Percentiles rank a stretch among this genome's conserved stretches.
Evolutionary conservation across 1,140 invertebrate genomes (phyloP).

Genomic region (Agraylea sexmaculata): DNA sequence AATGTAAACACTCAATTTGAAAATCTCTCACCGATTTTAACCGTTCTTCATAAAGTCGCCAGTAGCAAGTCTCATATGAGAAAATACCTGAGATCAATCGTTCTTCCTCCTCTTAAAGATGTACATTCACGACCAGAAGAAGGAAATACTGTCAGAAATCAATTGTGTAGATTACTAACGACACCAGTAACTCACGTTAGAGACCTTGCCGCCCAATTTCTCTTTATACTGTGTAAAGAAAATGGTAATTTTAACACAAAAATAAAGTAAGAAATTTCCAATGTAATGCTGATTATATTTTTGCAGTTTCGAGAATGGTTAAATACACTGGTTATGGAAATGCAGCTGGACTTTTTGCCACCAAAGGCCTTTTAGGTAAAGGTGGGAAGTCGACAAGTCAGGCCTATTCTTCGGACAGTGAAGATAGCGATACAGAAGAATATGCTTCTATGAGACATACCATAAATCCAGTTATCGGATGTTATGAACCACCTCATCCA

Average conservation of each 20-base stretch:
- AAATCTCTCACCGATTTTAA: constrained; percentile 61
- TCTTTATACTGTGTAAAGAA: constrained; percentile 97
- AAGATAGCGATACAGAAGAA: constrained; percentile 93
- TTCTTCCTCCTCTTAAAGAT: constrained; percentile 85
- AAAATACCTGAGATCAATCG: constrained; percentile 60
- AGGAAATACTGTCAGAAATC: constrained; percentile 75
- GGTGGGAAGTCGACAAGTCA: constrained; percentile 23
- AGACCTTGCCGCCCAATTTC: constrained; percentile 77
- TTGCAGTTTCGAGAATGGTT: constrained; percentile 76
- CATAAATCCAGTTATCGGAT: constrained; percentile 91
- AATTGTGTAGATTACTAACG: constrained; percentile 83
- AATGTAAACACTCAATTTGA: constrained; percentile 44
- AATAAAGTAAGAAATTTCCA: too few species aligned
- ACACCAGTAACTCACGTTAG: constrained; percentile 65
- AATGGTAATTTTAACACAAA: constrained; percentile 66
- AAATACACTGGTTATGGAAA: constrained; percentile 99
- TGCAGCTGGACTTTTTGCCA: constrained; percentile 91
- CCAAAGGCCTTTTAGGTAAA: constrained; percentile 74
- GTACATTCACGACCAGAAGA: constrained; percentile 84
- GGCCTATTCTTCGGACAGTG: constrained; percentile 81
- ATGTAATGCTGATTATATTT: constrained; percentile 13
- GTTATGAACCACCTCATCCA: constrained; percentile 64
- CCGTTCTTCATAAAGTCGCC: constrained; percentile 58
- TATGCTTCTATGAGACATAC: constrained; percentile 73
- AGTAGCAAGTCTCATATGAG: constrained; percentile 53